Percentiles rank a stretch among this genome's conserved stretches.
These are phyloP conservation scores for Palythoa grandis DNA, from an alignment of 92 coral and sea anemone species.

Conservation along the genomic window DNA sequence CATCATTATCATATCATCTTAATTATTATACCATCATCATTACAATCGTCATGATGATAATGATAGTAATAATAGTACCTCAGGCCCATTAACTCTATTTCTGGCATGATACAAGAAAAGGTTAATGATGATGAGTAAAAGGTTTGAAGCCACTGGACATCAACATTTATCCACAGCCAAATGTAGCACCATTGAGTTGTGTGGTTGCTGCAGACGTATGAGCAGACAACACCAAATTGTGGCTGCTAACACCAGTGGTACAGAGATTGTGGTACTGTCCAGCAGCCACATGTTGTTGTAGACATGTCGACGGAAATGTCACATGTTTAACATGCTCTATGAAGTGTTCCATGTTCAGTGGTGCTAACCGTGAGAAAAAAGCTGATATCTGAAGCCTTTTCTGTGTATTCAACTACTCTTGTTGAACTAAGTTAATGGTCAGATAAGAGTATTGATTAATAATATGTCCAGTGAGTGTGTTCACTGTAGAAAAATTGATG, in stretches of 20 bases:
- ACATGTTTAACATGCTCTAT: constrained; percentile 36
- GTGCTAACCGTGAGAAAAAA: constrained; percentile 19
- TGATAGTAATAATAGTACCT: too few relatives aligned
- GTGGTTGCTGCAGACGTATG: constrained; percentile 21
- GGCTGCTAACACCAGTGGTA: constrained; percentile 18
- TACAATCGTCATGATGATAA: too few relatives aligned
- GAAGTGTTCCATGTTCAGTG: not conserved
- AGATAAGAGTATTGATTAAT: too few relatives aligned
- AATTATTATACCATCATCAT: too few relatives aligned
- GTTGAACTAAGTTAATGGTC: too few relatives aligned
- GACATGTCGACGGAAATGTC: constrained; percentile 10
- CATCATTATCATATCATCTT: too few relatives aligned
- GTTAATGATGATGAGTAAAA: constrained; percentile 41
- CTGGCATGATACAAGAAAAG: not conserved
- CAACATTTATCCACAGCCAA: not conserved
- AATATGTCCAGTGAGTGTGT: not conserved
- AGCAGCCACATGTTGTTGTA: constrained; percentile 35
- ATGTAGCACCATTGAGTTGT: constrained; percentile 7
- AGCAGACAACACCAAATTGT: constrained; percentile 32
- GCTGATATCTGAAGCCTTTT: constrained; percentile 49
- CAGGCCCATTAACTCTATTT: not conserved
- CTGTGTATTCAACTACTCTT: not conserved
- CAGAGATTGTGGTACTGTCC: constrained; percentile 28
- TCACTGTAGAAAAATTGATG: not conserved
- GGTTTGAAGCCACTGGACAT: constrained; percentile 33